A percentile compares a stretch with the other conserved stretches of the same genome.
Evolutionary conservation across 2,113 vertebrate species (phyloP).

Genomic region (Menura novaehollandiae): DNA sequence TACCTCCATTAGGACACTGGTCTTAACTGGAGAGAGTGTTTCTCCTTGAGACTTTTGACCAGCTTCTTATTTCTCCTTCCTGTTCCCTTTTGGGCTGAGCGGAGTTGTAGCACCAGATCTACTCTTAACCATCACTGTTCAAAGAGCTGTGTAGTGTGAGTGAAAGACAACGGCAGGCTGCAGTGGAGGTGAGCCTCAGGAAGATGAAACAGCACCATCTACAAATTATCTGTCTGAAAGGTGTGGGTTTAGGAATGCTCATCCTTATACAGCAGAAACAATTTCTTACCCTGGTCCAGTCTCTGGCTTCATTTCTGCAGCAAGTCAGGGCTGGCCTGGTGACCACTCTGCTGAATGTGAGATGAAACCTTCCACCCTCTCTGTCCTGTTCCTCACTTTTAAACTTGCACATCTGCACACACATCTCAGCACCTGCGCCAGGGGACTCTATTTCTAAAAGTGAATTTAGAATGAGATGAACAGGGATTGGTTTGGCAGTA

Average conservation of each 20-base stretch:
- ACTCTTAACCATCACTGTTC: not conserved
- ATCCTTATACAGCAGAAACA: not conserved
- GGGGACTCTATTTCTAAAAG: not conserved
- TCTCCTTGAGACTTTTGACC: not conserved
- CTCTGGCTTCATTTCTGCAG: not conserved
- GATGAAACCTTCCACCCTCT: not conserved
- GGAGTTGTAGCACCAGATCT: not conserved
- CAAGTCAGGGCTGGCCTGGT: not conserved
- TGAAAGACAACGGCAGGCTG: not conserved
- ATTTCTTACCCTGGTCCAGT: not conserved
- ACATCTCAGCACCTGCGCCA: not conserved
- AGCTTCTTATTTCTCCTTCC: not conserved
- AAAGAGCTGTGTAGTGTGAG: not conserved
- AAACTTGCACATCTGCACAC: not conserved
- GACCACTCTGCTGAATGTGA: not conserved
- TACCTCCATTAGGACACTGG: fast-evolving
- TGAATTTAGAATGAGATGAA: not conserved
- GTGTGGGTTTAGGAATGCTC: not conserved
- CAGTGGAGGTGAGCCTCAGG: not conserved
- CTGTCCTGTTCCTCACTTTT: not conserved
- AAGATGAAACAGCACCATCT: not conserved
- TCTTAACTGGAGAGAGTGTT: not conserved
- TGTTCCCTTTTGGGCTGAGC: not conserved
- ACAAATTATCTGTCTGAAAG: not conserved
- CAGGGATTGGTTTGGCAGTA: not conserved